phyloP scores from a whole-genome alignment of 2,113 vertebrate genomes.

The Bambusicola thoracicus region DNA sequence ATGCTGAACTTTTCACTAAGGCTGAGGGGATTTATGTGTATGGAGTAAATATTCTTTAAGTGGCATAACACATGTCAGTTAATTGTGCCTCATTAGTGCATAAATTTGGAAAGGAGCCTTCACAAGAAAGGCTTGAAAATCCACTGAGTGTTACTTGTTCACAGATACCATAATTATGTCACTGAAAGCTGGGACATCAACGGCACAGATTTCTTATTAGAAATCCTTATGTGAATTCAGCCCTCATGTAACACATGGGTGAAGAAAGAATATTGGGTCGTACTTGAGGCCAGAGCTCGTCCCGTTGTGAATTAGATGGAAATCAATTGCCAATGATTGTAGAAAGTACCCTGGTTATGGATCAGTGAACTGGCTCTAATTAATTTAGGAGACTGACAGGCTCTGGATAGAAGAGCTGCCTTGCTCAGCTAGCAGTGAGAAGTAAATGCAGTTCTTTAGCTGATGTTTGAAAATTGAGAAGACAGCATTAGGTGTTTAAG shows the following conservation, averaged over 20 bases:
- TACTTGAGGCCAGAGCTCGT: neutral
- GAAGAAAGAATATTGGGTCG: neutral
- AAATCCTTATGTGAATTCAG: neutral
- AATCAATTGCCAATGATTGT: constrained; percentile 27
- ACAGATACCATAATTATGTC: neutral
- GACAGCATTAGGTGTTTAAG: neutral
- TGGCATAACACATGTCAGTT: neutral
- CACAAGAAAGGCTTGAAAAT: neutral
- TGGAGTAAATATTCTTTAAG: neutral
- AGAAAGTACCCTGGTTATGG: constrained; percentile 18
- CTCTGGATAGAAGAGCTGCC: neutral
- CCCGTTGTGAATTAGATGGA: neutral
- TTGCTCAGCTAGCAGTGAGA: neutral
- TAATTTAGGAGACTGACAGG: constrained; percentile 42
- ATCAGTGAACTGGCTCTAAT: constrained; percentile 39
- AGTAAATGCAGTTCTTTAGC: neutral
- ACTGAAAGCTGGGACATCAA: neutral
- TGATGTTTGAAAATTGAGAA: neutral
- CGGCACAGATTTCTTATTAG: neutral
- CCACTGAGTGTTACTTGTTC: neutral
- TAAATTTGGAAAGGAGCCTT: neutral
- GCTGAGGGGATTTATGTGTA: neutral
- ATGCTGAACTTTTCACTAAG: neutral
- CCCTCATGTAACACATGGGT: neutral
- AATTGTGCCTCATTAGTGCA: neutral